Evolutionary conservation across 2,113 vertebrate species (phyloP).

Genomic region (Brachypteracias leptosomus): DNA sequence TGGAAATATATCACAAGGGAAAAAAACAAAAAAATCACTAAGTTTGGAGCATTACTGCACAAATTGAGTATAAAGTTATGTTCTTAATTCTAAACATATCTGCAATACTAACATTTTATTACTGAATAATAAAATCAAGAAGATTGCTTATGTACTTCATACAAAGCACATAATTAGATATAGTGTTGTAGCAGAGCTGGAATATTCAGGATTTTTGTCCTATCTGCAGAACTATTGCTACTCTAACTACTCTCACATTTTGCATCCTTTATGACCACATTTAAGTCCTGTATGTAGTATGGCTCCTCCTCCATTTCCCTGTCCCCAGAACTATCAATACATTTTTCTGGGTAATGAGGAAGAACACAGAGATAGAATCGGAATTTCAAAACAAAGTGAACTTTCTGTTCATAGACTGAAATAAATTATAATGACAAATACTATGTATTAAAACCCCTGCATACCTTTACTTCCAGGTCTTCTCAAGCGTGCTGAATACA

Average conservation of each 20-base stretch:
- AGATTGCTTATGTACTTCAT: background rate
- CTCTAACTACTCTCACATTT: rapidly evolving
- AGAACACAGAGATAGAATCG: background rate
- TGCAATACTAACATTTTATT: background rate
- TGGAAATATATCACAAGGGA: background rate
- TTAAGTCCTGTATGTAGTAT: background rate
- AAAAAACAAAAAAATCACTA: background rate
- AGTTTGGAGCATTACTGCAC: rapidly evolving
- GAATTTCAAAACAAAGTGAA: background rate
- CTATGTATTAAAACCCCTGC: background rate
- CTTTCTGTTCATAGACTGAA: background rate
- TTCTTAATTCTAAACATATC: background rate
- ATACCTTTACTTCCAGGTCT: background rate
- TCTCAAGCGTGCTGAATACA: background rate
- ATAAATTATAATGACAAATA: background rate
- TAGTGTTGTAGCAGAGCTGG: background rate
- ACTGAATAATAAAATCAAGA: background rate
- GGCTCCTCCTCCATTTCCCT: background rate
- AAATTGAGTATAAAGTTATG: background rate
- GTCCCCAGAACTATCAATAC: background rate
- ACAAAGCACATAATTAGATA: background rate
- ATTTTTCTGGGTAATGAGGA: background rate
- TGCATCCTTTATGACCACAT: background rate
- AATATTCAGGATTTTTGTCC: background rate
- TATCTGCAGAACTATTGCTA: background rate